Base-by-base conservation (phyloP, 2,888 invertebrate species). In the Epinotia ramella region DNA sequence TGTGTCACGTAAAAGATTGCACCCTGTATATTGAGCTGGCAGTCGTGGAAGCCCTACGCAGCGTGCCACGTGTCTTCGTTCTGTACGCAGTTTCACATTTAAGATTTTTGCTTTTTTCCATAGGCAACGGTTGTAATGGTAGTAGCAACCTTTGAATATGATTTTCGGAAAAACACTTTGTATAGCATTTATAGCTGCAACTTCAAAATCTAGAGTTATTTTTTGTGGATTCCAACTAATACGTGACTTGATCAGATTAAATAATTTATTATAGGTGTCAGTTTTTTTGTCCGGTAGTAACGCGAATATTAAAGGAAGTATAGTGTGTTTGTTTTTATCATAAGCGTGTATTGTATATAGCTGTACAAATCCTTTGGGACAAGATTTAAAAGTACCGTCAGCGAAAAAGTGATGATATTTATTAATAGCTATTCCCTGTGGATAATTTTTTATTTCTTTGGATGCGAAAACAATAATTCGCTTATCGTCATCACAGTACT, bases 121-220 rank as follows among this genome's bases (percentile, higher is more conserved):
- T n/a, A 66, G 46, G 59, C 44, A 59, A 60, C 73, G 73, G 46
- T 73, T 66, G 16, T 63, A 73, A 73, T 66, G 73, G 28, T 16
- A 73, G 62, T 73, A 73, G 16, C 73, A 73, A 12, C 73, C 66
- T 49, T 66, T 65, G 28, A 73, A 73, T 46, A 73, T 65, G 3
- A 66, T 57, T 57, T 73, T 62, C 28, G 73, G 59, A 73, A 66
- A 73, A 40, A 66, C 66, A n/a, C 18, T 59, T 46, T 71, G 4
- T 46, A 72, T 44, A 13, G 57, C 65, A 60, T 73, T 65, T 66
- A 66, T 73, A n/a, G 73, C 66, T 44, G 73, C 66, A n/a, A 66
- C 20, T 73, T 73, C 73, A 57, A 73, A 66, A 73, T 73, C 65
- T 16, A 73, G 65, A n/a, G 73, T 73, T 60, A 73, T 73, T 28